Base-by-base conservation (phyloP, 1,140 invertebrate species). In the Psilanteris sp. region DNA sequence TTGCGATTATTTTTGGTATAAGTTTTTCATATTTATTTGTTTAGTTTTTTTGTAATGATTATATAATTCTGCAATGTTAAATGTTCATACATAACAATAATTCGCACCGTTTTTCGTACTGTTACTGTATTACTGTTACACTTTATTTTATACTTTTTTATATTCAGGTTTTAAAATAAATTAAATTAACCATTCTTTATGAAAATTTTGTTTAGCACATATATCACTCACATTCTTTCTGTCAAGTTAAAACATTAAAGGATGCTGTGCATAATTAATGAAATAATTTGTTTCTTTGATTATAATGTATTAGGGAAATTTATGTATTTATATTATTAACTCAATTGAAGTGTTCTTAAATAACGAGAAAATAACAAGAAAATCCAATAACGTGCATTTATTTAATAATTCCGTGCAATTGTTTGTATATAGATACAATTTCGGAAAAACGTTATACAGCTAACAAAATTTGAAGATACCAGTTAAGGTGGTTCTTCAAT, bases 371-470 rank as follows among this genome's bases (percentile, higher is more conserved):
- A n/a, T n/a, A n/a, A n/a, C n/a, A n/a, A n/a, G n/a, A n/a, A n/a
- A n/a, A n/a, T n/a, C 27, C 11, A 66, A 41, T 32, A 59, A 68
- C 11, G 46, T 62, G 48, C 55, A 46, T 62, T 71, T 71, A 62
- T 52, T 71, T 71, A 11, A 71, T 15, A 39, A 61, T 62, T 71
- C 55, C 32, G 55, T 71, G 55, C 57, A 71, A 62, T 71, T 62
- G 18, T n/a, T n/a, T 71, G 54, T 71, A 72, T 20, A 72, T 72
- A 72, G 55, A 44, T 52, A n/a, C n/a, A n/a, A n/a, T n/a, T n/a
- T n/a, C n/a, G n/a, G n/a, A n/a, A n/a, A n/a, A n/a, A n/a, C n/a
- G n/a, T n/a, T n/a, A 32, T 31, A 2, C 10, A 41, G 26, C 32
- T 20, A 61, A 54, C 61, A 54, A 71, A 61, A 46, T 71, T 71